These are phyloP conservation scores for Gulo gulo DNA, from an alignment of 2,113 vertebrate genomes.

Conservation along the genomic window DNA sequence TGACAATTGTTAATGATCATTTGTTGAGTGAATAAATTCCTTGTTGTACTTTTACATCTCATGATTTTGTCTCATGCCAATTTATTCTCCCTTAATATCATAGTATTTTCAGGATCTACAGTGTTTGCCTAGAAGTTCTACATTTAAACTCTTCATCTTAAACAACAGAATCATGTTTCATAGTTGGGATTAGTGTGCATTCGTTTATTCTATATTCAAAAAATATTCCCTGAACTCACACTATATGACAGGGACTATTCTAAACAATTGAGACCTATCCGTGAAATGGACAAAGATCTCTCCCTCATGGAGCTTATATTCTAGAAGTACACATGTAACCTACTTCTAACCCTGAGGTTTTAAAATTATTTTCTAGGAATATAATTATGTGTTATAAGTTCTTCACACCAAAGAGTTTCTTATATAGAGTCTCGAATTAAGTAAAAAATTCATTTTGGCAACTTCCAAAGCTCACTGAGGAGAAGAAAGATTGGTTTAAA, in stretches of 20 bases:
- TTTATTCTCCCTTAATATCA: constrained; percentile 28
- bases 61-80: neutral
- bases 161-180: neutral
- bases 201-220: constrained; percentile 38
- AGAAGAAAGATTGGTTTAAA: constrained; percentile 76
- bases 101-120: constrained; percentile 19
- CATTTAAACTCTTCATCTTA: constrained; percentile 23
- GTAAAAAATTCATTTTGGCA: constrained; percentile 73
- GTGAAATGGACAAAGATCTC: neutral
- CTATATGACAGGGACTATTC: neutral
- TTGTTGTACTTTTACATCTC: neutral
- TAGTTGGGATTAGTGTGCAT: neutral
- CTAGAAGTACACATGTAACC: neutral
- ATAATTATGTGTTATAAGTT: constrained; percentile 54
- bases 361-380: constrained; percentile 57
- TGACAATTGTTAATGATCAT: neutral
- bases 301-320: constrained; percentile 32
- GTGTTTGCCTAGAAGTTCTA: neutral
- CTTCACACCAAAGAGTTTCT: constrained; percentile 60
- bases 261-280: neutral
- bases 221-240: neutral
- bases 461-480: constrained; percentile 69
- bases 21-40: neutral
- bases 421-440: constrained; percentile 72
- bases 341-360: constrained; percentile 14